These are phyloP conservation scores for Ricordea florida DNA, from an alignment of 92 coral and sea anemone genomes.

Conservation along the genomic window DNA sequence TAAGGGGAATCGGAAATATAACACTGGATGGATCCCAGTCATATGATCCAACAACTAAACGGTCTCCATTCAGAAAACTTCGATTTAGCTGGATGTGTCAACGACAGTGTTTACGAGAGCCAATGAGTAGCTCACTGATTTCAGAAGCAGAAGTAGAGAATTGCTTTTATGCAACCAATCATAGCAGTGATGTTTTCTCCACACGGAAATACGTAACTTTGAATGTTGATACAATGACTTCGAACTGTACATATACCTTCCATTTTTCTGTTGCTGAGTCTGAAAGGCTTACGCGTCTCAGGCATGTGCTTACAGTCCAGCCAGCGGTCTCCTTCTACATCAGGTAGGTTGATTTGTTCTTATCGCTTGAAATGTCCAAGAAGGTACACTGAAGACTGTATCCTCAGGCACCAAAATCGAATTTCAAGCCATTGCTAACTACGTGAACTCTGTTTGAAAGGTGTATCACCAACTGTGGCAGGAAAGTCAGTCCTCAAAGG, in stretches of 20 bases:
- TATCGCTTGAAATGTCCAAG: neutral
- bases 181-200: neutral
- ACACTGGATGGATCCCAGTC: slow-evolving; percentile 26
- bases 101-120: slow-evolving; percentile 2
- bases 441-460: no score
- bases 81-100: slow-evolving; percentile 39
- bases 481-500: neutral
- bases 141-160: neutral
- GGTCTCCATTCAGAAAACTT: slow-evolving; percentile 11
- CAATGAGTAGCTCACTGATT: neutral
- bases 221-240: neutral
- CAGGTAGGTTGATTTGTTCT: neutral
- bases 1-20: neutral
- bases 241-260: slow-evolving; percentile 11
- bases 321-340: neutral
- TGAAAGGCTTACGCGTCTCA: neutral
- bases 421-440: neutral
- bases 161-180: slow-evolving; percentile 4
- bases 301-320: neutral
- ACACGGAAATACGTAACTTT: neutral
- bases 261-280: neutral
- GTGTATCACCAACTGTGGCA: slow-evolving; percentile 14
- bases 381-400: no score
- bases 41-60: slow-evolving; percentile 7
- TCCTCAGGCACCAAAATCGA: neutral